phyloP scores from a whole-genome alignment of 2,888 invertebrate genomes.

The Idaea biselata region DNA sequence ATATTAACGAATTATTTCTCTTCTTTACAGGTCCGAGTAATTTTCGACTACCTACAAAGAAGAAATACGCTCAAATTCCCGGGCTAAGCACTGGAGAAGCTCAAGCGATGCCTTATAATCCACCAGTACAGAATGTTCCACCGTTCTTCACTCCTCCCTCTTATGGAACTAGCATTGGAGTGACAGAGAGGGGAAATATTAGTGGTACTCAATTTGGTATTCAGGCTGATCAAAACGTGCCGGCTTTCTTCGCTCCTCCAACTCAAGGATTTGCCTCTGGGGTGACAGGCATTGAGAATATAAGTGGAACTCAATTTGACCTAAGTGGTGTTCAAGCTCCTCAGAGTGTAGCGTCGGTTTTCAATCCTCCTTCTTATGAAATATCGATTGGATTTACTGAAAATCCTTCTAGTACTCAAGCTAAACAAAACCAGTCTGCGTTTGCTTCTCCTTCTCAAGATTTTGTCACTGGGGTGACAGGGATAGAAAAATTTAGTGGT shows the following conservation, averaged over 20 bases:
- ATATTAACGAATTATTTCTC: slow-evolving; percentile 5
- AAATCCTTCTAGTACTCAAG: too few species aligned
- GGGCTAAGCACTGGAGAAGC: slow-evolving; percentile 81
- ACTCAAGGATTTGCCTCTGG: neutral
- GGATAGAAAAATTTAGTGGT: too few species aligned
- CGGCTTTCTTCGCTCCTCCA: neutral
- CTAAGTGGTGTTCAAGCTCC: too few species aligned
- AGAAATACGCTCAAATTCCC: slow-evolving; percentile 90
- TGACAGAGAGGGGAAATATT: neutral
- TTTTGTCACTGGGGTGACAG: too few species aligned
- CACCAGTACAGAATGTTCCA: slow-evolving; percentile 27
- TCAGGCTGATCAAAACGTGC: too few species aligned
- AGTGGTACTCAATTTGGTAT: neutral
- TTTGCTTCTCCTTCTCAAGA: too few species aligned
- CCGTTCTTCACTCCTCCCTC: slow-evolving; percentile 30
- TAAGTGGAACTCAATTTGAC: too few species aligned
- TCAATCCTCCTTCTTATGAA: too few species aligned
- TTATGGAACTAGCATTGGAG: neutral
- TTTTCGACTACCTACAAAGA: slow-evolving; percentile 85
- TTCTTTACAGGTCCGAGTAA: slow-evolving; percentile 73
- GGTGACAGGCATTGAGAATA: neutral
- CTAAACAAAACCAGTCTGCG: too few species aligned
- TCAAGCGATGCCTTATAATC: slow-evolving; percentile 28
- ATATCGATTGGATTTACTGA: too few species aligned
- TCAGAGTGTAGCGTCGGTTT: too few species aligned